These are phyloP conservation scores for Trachymyrmex cornetzi DNA, from an alignment of 1,140 invertebrate species.

Conservation along the genomic window DNA sequence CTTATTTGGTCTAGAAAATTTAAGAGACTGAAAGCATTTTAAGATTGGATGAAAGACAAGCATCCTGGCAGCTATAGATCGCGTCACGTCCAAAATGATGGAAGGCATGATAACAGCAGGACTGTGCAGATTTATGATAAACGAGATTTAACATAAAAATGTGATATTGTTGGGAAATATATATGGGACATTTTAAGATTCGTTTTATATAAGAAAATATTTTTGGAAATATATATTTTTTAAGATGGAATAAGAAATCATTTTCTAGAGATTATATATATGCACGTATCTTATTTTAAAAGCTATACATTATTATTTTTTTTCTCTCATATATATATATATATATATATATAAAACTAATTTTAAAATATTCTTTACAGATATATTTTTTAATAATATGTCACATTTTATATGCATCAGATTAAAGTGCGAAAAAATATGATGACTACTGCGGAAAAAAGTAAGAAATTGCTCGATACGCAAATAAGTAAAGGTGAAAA, in stretches of 20 bases:
- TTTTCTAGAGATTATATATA: background rate
- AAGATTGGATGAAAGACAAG: constrained; percentile 45
- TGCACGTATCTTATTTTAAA: background rate
- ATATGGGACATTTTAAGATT: constrained; percentile 32
- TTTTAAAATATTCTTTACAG: background rate
- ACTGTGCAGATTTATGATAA: constrained; percentile 38
- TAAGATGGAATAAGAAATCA: background rate
- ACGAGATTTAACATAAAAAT: constrained; percentile 41
- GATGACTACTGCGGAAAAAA: background rate
- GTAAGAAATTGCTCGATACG: background rate
- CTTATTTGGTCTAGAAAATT: constrained; percentile 60
- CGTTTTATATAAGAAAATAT: background rate
- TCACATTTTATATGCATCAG: background rate
- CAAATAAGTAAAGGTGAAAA: background rate
- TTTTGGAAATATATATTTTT: constrained; percentile 21
- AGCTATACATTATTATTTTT: background rate
- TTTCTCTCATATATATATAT: background rate
- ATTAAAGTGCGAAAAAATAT: background rate
- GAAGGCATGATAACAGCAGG: constrained; percentile 7
- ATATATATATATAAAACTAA: background rate
- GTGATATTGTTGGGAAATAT: constrained; percentile 36
- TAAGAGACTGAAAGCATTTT: constrained; percentile 68
- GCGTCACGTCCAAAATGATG: constrained; percentile 16
- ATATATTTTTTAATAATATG: background rate
- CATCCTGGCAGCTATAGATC: constrained; percentile 12